Base-by-base conservation (phyloP, 2,797 vertebrate species). In the Brotula barbata region DNA sequence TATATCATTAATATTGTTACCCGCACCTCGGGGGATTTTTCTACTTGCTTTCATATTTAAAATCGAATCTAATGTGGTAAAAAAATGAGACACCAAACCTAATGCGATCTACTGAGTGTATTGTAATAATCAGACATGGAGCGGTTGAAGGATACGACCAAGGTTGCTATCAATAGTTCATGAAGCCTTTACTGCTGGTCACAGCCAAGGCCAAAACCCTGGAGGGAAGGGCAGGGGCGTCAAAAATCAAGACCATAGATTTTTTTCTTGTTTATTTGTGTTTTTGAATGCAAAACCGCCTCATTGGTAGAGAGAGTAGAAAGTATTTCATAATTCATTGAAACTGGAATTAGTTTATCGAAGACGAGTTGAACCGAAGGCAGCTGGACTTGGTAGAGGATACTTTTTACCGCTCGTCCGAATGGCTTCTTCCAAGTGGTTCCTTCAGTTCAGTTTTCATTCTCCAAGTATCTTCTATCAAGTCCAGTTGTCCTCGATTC, bases 121-220 rank as follows among this genome's bases (percentile, higher is more conserved):
- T 20, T 58, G 37, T 41, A 57, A 73, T 56, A 59, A 53, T 48
- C 58, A 63, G 45, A 53, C 57, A 52, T 44, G 44, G 40, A 68
- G 57, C 31, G 1, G 13, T 25, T 71, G 39, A 53, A 71, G 47
- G 41, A 65, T 53, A 21, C 41, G 45, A 41, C 43, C 42, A 69
- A 68, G 64, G 47, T 53, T 61, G 40, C 15, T 46, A 50, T 72
- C 58, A 65, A 63, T 74, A 71, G 40, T 65, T 81, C 44, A 74
- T 72, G 50, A 78, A 65, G 41, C 40, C 25, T 14, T 63, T 55
- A 50, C 21, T 53, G 45, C 48, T 44, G 53, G 63, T 43, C 4
- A 3, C 37, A 49, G 21, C 22, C 55, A 47, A 58, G 37, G 50
- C 73, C 80, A 81, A 54, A 57, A 82, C 63, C 58, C 62, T 62